Base-by-base conservation (phyloP, 2,888 invertebrate species). In the Rugalucina vietnamica region DNA sequence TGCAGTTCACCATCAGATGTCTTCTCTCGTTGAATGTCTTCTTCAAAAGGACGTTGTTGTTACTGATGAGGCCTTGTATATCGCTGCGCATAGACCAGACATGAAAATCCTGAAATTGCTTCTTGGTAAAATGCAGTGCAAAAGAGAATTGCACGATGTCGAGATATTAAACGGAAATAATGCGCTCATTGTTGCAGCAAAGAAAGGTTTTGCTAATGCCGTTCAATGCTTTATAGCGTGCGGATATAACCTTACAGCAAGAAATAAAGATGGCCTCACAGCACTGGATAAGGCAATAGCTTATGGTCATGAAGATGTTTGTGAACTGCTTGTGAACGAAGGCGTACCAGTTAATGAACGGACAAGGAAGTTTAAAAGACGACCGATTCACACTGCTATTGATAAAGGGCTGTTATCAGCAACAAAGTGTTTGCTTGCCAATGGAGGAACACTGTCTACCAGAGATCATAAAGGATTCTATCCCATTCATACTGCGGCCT, bases 401-500 rank as follows among this genome's bases (percentile, higher is more conserved):
- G 86, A 86, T 76, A 36, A 79, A 29, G 81, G 76, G 12, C 27
- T 39, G 3, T 0, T 24, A 18, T 32, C 37, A 43, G 34, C 73
- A 24, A 79, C 79, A 29, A 21, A 79, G n/a, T 5, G 37, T 5
- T 43, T 86, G 4, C 49, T 86, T 0, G 10, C 54, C 5, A 73
- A 76, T 24, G 79, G 81, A 3, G 81, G 81, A 21, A 21, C 37
- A 8, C 27, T 80, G 0, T 70, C 70, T 12, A 69, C 76, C 18
- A 86, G 81, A 70, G 83, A 86, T 39, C 60, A 81, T 37, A 49
- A 79, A 32, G 83, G 86, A 10, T 83, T 83, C 34, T 86, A 75
- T 32, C 83, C 86, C 24, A 72, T 83, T 27, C 82, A 83, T 32
- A 69, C 70, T 14, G 86, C 86, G 24, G 83, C 83, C 21, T 76